Evolutionary conservation across 2,888 invertebrate genomes (phyloP).

Genomic region (Apotomis capreana): DNA sequence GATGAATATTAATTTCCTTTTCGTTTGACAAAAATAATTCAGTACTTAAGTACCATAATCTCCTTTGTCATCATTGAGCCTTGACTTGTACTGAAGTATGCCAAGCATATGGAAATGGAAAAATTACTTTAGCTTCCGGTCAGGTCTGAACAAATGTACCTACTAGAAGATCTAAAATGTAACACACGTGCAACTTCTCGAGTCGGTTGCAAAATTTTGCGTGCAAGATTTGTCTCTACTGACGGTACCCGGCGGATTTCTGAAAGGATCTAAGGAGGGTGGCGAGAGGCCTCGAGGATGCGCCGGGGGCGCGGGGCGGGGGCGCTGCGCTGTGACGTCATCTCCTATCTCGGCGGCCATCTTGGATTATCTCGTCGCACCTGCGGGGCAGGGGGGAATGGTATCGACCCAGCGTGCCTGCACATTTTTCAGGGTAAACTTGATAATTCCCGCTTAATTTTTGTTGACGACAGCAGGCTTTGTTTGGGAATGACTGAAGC

Average conservation of each 20-base stretch:
- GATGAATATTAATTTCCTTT: too few relatives aligned
- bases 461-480: constrained; percentile 34
- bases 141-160: too few relatives aligned
- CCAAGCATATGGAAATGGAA: too few relatives aligned
- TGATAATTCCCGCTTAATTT: constrained; percentile 57
- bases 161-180: too few relatives aligned
- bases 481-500: constrained; percentile 11
- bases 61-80: too few relatives aligned
- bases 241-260: constrained; percentile 71
- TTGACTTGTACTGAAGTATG: too few relatives aligned
- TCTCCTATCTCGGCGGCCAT: constrained; percentile 84
- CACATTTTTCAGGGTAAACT: constrained; percentile 76
- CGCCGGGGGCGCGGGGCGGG: constrained; percentile 63
- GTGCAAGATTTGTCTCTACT: constrained; percentile 50
- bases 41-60: too few relatives aligned
- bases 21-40: too few relatives aligned
- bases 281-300: constrained; percentile 80
- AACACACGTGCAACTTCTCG: background rate
- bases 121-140: too few relatives aligned
- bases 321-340: constrained; percentile 80
- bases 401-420: constrained; percentile 78
- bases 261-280: constrained; percentile 83
- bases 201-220: background rate
- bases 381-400: constrained; percentile 74
- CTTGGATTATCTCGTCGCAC: constrained; percentile 84